Evolutionary conservation across 1,140 invertebrate species (phyloP).

Genomic region (Bradysia coprophila): DNA sequence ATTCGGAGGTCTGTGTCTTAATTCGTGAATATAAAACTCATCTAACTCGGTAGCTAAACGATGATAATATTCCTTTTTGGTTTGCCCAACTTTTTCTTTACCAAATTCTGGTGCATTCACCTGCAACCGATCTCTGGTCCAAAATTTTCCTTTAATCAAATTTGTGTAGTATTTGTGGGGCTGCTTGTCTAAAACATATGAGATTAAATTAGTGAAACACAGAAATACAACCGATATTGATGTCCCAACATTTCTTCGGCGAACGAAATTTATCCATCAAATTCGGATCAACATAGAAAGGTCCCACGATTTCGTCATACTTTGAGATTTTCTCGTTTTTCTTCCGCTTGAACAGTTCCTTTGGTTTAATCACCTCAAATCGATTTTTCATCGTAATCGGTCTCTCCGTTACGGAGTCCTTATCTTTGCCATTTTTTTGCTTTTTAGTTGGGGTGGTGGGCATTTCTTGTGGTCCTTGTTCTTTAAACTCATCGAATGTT

Average conservation of each 20-base stretch:
- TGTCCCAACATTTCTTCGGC: neutral
- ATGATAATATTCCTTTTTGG: neutral
- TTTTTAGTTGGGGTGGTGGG: neutral
- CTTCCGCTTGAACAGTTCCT: constrained; percentile 1
- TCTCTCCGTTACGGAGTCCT: neutral
- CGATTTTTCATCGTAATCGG: neutral
- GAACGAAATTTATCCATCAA: constrained; percentile 2
- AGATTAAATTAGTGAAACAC: neutral
- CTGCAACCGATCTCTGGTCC: constrained; percentile 1
- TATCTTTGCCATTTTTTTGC: neutral
- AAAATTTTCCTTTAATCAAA: neutral
- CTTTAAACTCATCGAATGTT: neutral
- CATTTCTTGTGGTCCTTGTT: neutral
- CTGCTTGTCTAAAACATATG: neutral
- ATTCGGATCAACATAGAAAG: constrained; percentile 2
- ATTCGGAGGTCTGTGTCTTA: neutral
- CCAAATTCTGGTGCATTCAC: constrained; percentile 1
- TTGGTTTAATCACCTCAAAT: neutral
- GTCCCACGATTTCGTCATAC: neutral
- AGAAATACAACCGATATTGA: neutral
- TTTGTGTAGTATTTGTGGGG: constrained; percentile 1
- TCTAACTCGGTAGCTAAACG: constrained; percentile 1
- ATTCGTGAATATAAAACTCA: constrained; percentile 2
- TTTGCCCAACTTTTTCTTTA: neutral
- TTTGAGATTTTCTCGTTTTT: neutral